Base-by-base conservation (phyloP, 2,888 invertebrate genomes). In the Philereme vetulata region DNA sequence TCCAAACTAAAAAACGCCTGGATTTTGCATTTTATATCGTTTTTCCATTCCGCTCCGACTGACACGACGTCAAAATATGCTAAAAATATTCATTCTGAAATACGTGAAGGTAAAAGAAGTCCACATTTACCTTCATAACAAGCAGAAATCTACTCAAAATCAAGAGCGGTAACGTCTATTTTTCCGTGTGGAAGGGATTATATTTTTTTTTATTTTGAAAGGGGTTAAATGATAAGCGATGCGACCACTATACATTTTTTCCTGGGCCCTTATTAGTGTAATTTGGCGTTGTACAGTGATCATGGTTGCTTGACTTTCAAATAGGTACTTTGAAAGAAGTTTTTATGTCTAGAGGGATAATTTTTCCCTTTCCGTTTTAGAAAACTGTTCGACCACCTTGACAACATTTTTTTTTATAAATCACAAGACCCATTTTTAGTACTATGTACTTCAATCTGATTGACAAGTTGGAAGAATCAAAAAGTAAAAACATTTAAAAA, bases 41-140 rank as follows among this genome's bases (percentile, higher is more conserved):
- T 64, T 66, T 57, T 56, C 61, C 50, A 43, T 54, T 65, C 62
- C 61, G 51, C 53, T 45, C 56, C 63, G 55, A 40, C 60, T 70
- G 66, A 70, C 68, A 66, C 70, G 68, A 52, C 60, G 46, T 69
- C 64, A 71, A 70, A 80, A 78, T 80, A 75, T 76, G 76, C 65
- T 33, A 74, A 78, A 81, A 81, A 82, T 80, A 81, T 78, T 76
- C 77, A 75, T 77, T 72, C 66, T 59, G 68, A 75, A 62, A 63
- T 72, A 72, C 75, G 77, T 64, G 78, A 72, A 76, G 65, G 62
- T 60, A 56, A 58, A 65, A 58, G 32, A 4, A 46, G 34, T 4
- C 10, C 35, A 11, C n/a, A n/a, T 35, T 21, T 32, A 33, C 10
- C n/a, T 7, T 9, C 9, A 42, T 4, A 5, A 42, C 38, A 56